Conservation (phyloP, 2,113 vertebrate species). For the Oncorhynchus gorbuscha region DNA sequence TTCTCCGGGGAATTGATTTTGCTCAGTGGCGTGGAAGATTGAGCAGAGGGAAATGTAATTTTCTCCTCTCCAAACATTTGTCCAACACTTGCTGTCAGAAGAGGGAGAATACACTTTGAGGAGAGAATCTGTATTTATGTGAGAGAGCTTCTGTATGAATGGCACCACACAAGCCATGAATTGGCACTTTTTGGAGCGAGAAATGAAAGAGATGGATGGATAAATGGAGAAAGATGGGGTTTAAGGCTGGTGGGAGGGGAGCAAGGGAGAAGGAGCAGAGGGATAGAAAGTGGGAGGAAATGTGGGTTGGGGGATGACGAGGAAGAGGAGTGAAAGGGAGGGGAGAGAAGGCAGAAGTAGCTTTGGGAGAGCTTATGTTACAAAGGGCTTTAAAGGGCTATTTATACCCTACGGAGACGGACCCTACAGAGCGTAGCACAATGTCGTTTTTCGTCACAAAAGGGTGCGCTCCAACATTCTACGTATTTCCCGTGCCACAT, state of each 20-base stretch:
- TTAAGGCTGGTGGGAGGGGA: not conserved
- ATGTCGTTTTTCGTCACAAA: too few relatives aligned
- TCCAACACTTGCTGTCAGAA: conserved; percentile 24
- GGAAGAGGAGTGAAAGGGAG: not conserved
- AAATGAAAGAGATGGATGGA: too few relatives aligned
- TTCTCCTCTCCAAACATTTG: conserved; percentile 61
- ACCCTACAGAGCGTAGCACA: too few relatives aligned
- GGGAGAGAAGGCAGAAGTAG: not conserved
- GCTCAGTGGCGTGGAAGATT: conserved; percentile 37
- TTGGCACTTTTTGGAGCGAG: too few relatives aligned
- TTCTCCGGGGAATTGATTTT: conserved; percentile 37
- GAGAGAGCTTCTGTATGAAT: not conserved
- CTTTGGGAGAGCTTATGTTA: not conserved
- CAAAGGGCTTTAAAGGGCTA: not conserved
- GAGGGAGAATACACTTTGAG: not conserved
- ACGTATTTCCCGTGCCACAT: too few relatives aligned
- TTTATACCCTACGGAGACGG: not conserved
- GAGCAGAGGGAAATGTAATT: conserved; percentile 37
- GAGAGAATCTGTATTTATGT: conserved; percentile 17
- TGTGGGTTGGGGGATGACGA: not conserved
- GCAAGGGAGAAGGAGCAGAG: not conserved
- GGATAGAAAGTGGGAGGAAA: not conserved
- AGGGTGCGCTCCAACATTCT: too few relatives aligned
- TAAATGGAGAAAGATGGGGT: not conserved
- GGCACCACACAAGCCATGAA: not conserved